Percentiles rank a stretch among this genome's conserved stretches.
phyloP scores from a whole-genome alignment of 2,797 vertebrate genomes.

The Eulemur rubriventer region DNA sequence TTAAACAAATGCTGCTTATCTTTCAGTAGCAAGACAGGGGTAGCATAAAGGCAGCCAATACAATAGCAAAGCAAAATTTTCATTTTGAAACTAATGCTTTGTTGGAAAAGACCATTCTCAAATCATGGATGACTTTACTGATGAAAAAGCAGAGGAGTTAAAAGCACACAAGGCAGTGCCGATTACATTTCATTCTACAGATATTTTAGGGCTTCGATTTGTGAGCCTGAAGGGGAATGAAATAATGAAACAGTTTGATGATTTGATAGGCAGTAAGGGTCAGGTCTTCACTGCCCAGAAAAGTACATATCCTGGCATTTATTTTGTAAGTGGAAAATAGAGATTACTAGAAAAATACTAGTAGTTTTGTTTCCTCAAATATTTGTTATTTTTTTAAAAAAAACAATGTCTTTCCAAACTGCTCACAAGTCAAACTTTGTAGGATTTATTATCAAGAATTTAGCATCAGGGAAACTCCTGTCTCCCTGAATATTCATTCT shows the following conservation, averaged over 20 bases:
- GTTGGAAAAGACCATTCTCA: not conserved
- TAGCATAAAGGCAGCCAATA: not conserved
- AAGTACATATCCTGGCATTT: not conserved
- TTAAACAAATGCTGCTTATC: not conserved
- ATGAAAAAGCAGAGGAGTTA: not conserved
- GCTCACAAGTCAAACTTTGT: not conserved
- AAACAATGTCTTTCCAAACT: not conserved
- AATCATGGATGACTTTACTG: not conserved
- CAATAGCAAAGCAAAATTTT: not conserved
- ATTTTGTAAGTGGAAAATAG: slow-evolving; percentile 40
- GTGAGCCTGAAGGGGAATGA: not conserved
- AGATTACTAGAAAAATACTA: not conserved
- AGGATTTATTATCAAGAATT: not conserved
- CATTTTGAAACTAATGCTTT: not conserved
- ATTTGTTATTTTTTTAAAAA: not conserved
- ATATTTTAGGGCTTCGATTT: slow-evolving; percentile 29
- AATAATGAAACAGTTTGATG: not conserved
- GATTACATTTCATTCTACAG: not conserved
- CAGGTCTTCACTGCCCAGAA: not conserved
- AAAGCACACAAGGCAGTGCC: not conserved
- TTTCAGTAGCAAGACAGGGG: not conserved
- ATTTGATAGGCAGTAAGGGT: not conserved
- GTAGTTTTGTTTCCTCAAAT: not conserved
- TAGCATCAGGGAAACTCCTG: not conserved
- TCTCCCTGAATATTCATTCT: not conserved